phyloP scores from a whole-genome alignment of 1,140 invertebrate genomes.

The Orius insidiosus region DNA sequence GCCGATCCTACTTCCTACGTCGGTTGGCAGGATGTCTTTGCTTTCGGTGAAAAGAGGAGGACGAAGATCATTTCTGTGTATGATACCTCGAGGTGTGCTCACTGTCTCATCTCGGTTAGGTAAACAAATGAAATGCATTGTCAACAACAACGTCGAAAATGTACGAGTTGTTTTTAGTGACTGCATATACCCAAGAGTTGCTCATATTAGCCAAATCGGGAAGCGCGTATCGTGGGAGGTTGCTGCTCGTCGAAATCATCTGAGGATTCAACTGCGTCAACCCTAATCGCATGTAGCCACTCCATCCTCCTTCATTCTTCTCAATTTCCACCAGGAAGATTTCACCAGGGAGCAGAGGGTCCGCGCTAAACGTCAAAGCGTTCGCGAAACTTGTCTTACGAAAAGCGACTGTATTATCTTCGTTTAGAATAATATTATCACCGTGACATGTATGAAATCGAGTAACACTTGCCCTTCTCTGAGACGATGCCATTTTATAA shows the following conservation, averaged over 20 bases:
- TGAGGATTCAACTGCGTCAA: conserved; percentile 70
- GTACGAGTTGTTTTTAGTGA: conserved; percentile 67
- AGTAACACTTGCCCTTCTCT: too few species aligned
- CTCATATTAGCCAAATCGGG: conserved; percentile 76
- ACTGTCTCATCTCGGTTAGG: conserved; percentile 52
- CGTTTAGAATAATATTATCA: conserved; percentile 66
- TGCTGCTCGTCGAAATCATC: conserved; percentile 22
- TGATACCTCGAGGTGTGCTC: conserved; percentile 56
- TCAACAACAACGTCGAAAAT: conserved; percentile 31
- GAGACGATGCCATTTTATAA: too few species aligned
- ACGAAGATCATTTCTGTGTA: conserved; percentile 48
- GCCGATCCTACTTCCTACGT: conserved; percentile 81
- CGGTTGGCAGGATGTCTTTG: conserved; percentile 39
- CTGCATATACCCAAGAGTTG: conserved; percentile 81
- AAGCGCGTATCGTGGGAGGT: conserved; percentile 71
- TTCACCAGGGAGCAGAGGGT: conserved; percentile 70
- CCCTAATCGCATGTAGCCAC: conserved; percentile 82
- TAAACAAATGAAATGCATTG: too few species aligned
- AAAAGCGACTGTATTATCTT: conserved; percentile 78
- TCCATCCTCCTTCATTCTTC: conserved; percentile 91
- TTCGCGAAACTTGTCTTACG: conserved; percentile 82
- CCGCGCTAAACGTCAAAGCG: conserved; percentile 82
- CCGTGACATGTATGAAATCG: conserved; percentile 77
- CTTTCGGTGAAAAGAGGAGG: conserved; percentile 32
- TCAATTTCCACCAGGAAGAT: conserved; percentile 93